These are phyloP conservation scores for Aphelenchoides besseyi DNA, from an alignment of 1,140 invertebrate genomes.

Conservation along the genomic window DNA sequence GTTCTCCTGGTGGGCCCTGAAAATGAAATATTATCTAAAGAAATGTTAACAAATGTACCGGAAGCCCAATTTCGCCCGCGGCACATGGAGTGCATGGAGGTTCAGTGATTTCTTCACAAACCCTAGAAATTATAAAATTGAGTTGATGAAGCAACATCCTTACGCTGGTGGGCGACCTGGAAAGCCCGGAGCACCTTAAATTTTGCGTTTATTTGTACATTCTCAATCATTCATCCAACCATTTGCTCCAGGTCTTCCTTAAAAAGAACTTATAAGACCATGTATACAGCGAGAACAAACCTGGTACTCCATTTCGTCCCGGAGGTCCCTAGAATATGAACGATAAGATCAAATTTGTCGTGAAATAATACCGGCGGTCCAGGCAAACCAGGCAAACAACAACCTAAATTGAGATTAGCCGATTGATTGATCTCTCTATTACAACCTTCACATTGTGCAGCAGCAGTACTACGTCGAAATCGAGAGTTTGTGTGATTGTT, in stretches of 20 bases:
- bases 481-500: slow-evolving; percentile 35
- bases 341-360: no score
- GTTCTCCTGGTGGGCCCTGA: no score
- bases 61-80: slow-evolving; percentile 52
- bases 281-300: no score
- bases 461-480: slow-evolving; percentile 24
- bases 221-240: neutral
- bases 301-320: slow-evolving; percentile 57
- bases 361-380: no score
- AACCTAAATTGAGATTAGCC: slow-evolving; percentile 45
- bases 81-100: slow-evolving; percentile 61
- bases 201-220: no score
- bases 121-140: slow-evolving; percentile 25
- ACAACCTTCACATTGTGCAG: slow-evolving; percentile 47
- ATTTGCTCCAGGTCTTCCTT: slow-evolving; percentile 45
- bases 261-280: neutral
- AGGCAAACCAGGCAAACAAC: slow-evolving; percentile 58
- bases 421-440: neutral
- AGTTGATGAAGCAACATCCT: no score
- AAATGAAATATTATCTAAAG: no score
- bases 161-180: slow-evolving; percentile 60
- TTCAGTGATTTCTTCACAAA: slow-evolving; percentile 61
- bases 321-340: no score
- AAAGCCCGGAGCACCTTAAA: slow-evolving; percentile 47
- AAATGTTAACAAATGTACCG: slow-evolving; percentile 47